Percentiles rank a stretch among this genome's conserved stretches.
These are phyloP conservation scores for Hippoglossus stenolepis DNA, from an alignment of 2,113 vertebrate species.

Conservation along the genomic window DNA sequence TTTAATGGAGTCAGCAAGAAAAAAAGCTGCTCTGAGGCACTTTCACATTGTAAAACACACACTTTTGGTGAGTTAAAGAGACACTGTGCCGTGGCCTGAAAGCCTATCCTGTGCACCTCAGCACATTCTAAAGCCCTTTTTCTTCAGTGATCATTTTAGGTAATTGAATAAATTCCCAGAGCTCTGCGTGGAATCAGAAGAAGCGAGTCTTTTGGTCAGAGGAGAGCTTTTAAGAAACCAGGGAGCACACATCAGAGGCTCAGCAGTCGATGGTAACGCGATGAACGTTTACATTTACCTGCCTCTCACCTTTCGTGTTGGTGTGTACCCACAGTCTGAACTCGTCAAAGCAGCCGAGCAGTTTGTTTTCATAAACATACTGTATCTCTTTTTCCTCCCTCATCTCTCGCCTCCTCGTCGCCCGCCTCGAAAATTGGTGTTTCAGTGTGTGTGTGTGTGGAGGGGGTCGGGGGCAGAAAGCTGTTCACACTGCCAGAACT, in stretches of 20 bases:
- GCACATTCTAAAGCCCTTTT: slow-evolving; percentile 78
- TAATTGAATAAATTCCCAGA: slow-evolving; percentile 81
- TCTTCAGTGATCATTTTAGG: slow-evolving; percentile 77
- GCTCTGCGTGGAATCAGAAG: slow-evolving; percentile 74
- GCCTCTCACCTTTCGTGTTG: slow-evolving; percentile 81
- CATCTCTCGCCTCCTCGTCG: slow-evolving; percentile 28
- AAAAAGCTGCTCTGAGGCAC: slow-evolving; percentile 58
- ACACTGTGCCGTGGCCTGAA: slow-evolving; percentile 71
- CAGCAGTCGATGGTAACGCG: slow-evolving; percentile 81
- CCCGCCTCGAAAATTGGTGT: slow-evolving; percentile 57
- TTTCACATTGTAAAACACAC: slow-evolving; percentile 66
- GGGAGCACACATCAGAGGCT: slow-evolving; percentile 64
- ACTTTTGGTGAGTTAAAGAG: slow-evolving; percentile 72
- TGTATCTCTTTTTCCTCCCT: slow-evolving; percentile 27
- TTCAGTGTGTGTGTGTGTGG: slow-evolving; percentile 41
- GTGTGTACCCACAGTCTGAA: slow-evolving; percentile 60
- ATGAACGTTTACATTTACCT: slow-evolving; percentile 81
- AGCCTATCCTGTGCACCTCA: slow-evolving; percentile 81
- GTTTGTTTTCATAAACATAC: slow-evolving; percentile 78
- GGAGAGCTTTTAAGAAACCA: slow-evolving; percentile 79
- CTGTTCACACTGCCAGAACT: slow-evolving; percentile 67
- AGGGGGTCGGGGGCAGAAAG: slow-evolving; percentile 20
- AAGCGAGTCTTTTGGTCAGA: slow-evolving; percentile 73
- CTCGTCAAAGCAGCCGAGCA: slow-evolving; percentile 59
- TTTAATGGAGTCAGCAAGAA: slow-evolving; percentile 72